A percentile compares a stretch with the other conserved stretches of the same genome.
Conservation (phyloP, 2,113 vertebrate species). For the Sinocyclocheilus maitianheensis region DNA sequence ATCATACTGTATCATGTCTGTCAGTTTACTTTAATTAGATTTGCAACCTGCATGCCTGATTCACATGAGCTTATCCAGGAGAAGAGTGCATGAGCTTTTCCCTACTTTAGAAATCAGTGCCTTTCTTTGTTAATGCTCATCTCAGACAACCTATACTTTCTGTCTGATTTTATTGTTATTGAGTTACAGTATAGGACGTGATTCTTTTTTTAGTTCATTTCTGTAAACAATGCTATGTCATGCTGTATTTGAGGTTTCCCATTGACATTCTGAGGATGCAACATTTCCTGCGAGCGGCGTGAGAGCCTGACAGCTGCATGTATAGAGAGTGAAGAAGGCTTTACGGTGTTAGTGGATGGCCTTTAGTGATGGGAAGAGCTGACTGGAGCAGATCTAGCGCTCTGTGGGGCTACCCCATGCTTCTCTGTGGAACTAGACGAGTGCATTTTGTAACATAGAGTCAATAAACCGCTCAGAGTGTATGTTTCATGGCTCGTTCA, state of each 20-base stretch:
- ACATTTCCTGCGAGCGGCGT: not conserved
- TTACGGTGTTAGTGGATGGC: not conserved
- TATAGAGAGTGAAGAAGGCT: slow-evolving; percentile 8
- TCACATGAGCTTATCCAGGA: not conserved
- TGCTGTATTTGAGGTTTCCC: slow-evolving; percentile 21
- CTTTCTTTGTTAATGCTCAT: slow-evolving; percentile 26
- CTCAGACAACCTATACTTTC: not conserved
- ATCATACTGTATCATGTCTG: not conserved
- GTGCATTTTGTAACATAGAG: slow-evolving; percentile 64
- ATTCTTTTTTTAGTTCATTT: not conserved
- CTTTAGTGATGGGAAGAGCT: not conserved
- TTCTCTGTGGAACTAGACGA: slow-evolving; percentile 77
- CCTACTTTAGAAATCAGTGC: slow-evolving; percentile 32
- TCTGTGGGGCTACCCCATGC: slow-evolving; percentile 61
- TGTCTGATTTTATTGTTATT: not conserved
- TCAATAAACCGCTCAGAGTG: slow-evolving; percentile 63
- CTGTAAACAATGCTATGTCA: not conserved
- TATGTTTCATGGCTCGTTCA: slow-evolving; percentile 16
- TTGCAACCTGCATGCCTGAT: slow-evolving; percentile 24
- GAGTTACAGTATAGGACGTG: not conserved
- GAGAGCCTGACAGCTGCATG: slow-evolving; percentile 31
- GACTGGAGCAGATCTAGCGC: slow-evolving; percentile 31
- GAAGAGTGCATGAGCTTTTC: slow-evolving; percentile 33
- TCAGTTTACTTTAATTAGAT: not conserved
- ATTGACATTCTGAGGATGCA: not conserved